Percentiles rank a stretch among this genome's conserved stretches.
Evolutionary conservation across 2,797 vertebrate genomes (phyloP).

Genomic region (Arrhamphus sclerolepis): DNA sequence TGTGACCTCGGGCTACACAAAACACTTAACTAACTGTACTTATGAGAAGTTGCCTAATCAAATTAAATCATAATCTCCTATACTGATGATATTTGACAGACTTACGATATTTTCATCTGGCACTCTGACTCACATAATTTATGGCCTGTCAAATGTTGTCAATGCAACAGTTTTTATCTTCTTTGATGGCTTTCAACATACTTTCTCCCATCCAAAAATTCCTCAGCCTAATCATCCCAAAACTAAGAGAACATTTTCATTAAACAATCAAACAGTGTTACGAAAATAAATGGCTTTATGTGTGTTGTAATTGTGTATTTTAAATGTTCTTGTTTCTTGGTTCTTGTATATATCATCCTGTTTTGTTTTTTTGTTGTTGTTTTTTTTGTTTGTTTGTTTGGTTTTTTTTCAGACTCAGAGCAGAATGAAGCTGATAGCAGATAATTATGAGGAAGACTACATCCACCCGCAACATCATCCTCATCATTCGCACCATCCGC

Average conservation of each 20-base stretch:
- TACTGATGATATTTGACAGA: conserved; percentile 70
- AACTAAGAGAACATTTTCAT: conserved; percentile 30
- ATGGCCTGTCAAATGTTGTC: conserved; percentile 71
- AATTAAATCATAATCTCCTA: conserved; percentile 68
- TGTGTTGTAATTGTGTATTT: conserved; percentile 26
- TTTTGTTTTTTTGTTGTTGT: background rate
- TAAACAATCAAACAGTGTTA: conserved; percentile 34
- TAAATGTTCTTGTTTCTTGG: background rate
- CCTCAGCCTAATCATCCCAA: conserved; percentile 44
- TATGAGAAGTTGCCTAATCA: conserved; percentile 51
- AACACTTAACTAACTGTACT: conserved; percentile 63
- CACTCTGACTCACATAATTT: conserved; percentile 60
- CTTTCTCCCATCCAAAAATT: conserved; percentile 42
- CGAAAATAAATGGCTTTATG: conserved; percentile 5
- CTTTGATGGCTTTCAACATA: conserved; percentile 59
- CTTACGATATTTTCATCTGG: conserved; percentile 69
- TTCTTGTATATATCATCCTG: conserved; percentile 4
- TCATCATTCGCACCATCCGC: conserved; percentile 85
- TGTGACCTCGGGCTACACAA: conserved; percentile 45
- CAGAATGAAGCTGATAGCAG: conserved; percentile 94
- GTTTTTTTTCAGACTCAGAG: conserved; percentile 87
- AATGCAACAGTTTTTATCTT: conserved; percentile 56
- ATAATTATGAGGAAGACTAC: conserved; percentile 92
- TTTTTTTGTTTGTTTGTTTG: conserved; percentile 30
- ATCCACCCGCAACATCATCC: conserved; percentile 82